phyloP scores from a whole-genome alignment of 2,113 vertebrate species.

The Notothenia rossii region DNA sequence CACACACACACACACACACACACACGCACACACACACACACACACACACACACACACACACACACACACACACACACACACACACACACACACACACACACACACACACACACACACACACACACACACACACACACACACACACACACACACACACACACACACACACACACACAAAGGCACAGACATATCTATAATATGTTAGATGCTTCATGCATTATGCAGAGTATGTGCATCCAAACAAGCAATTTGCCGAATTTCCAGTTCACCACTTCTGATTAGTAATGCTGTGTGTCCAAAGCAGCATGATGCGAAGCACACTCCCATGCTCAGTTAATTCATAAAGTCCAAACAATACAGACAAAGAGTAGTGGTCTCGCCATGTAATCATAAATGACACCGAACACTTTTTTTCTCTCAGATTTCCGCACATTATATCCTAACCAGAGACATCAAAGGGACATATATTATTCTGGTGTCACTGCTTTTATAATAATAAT shows the following conservation, averaged over 20 bases:
- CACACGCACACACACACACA: slow-evolving; percentile 4
- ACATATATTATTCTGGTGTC: slow-evolving; percentile 23
- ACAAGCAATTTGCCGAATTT: slow-evolving; percentile 69
- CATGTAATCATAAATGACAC: slow-evolving; percentile 47
- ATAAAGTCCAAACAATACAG: slow-evolving; percentile 43
- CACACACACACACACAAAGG: not conserved
- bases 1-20: slow-evolving; percentile 8
- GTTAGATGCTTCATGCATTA: slow-evolving; percentile 69
- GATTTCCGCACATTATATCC: slow-evolving; percentile 43
- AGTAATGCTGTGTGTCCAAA: slow-evolving; percentile 43
- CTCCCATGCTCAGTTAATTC: slow-evolving; percentile 43
- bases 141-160: slow-evolving; percentile 3
- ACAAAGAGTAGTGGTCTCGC: slow-evolving; percentile 25
- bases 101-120: slow-evolving; percentile 9
- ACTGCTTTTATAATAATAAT: slow-evolving; percentile 20
- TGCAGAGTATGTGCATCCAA: slow-evolving; percentile 61
- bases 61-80: slow-evolving; percentile 6
- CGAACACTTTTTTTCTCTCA: slow-evolving; percentile 24
- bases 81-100: slow-evolving; percentile 7
- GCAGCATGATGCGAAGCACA: slow-evolving; percentile 50
- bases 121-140: slow-evolving; percentile 2
- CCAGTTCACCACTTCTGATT: slow-evolving; percentile 55
- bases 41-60: slow-evolving; percentile 1
- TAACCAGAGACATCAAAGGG: slow-evolving; percentile 19
- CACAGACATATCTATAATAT: slow-evolving; percentile 37